Evolutionary conservation across 2,888 invertebrate genomes (phyloP), one percentile per base, ranked within the genome.

Genomic region (Tipula unca): DNA sequence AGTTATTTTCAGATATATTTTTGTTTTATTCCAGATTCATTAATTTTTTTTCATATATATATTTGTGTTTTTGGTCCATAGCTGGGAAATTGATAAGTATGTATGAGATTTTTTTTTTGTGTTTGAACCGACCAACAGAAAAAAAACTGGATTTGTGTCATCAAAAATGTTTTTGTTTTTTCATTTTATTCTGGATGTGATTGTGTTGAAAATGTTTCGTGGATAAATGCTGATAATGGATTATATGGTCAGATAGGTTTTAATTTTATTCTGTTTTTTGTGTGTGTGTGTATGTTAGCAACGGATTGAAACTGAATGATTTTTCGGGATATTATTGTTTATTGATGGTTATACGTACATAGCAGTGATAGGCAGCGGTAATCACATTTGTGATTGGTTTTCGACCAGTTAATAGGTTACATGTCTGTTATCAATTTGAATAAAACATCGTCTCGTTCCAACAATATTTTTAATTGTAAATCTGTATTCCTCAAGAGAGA

Each of bases 161-260:
- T 69, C 69, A 69, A 69, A 69, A 69, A 69, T 69, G 69, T 69
- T 69, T 69, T 25, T 48, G n/a, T 48, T 69, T 69, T 69, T 69
- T 69, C 25, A 25, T 69, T 69, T 69, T 69, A 25, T 69, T 69
- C 25, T 69, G 14, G 10, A 69, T 69, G 69, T 69, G 69, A 69
- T 25, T 69, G 69, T 69, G 69, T 25, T 69, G 69, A 69, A 69
- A 69, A 69, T 69, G 69, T 69, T 69, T 69, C 69, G 25, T 69
- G 69, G 69, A 69, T 69, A 20, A 69, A 69, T 69, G 69, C 69
- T 69, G 69, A 69, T 69, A 69, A 69, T 25, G 69, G 69, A 69
- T 69, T 69, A 20, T 69, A 69, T 69, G 69, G 69, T 69, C 25
- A 69, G 69, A 69, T 69, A 69, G 25, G 13, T 69, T 25, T 69